Base-by-base conservation (phyloP, 2,113 vertebrate genomes). In the Datnioides undecimradiatus region DNA sequence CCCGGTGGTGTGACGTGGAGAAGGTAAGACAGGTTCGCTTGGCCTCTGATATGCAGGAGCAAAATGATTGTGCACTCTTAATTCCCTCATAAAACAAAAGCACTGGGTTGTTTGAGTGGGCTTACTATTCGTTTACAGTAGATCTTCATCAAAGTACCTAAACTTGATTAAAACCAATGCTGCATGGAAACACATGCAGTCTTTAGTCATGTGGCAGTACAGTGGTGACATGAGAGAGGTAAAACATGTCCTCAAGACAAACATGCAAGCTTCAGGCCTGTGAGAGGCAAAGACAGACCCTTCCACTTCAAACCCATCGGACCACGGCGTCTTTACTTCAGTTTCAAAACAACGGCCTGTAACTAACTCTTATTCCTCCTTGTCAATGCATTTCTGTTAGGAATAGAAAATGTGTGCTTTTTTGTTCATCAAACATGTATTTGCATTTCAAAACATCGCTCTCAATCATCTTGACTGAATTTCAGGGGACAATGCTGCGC, bases 381-480 rank as follows among this genome's bases (percentile, higher is more conserved):
- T 43, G 31, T 36, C 17, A 31, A 29, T 29, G 8, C 1, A 10
- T 49, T 41, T 49, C 27, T 31, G 6, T 27, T 17, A n/a, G 23
- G 16, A 33, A 21, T 1, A 65, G n/a, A 34, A 65, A 45, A 29
- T 31, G 5, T 3, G n/a, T 19, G 12, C 36, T 51, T 19, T 3
- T 72, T 8, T 25, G 57, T 34, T 23, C 38, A 38, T 8, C 5
- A 3, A 49, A 43, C 6, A n/a, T 21, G 4, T 0, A 74, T 85
- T 87, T 76, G 73, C 73, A 76, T 79, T 73, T 66, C 41, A 59
- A 69, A 74, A 57, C 55, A 59, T 25, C n/a, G 14, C n/a, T 8
- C 8, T 73, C 36, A 64, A 19, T 73, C 60, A 57, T 64, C 49
- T 38, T 52, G n/a, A 46, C 49, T 14, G 45, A 34, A n/a, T 82